Evolutionary conservation across 37 sponge, comb jelly and placozoan species (phyloP).

Genomic region (Halisarca cf. caerulea): DNA sequence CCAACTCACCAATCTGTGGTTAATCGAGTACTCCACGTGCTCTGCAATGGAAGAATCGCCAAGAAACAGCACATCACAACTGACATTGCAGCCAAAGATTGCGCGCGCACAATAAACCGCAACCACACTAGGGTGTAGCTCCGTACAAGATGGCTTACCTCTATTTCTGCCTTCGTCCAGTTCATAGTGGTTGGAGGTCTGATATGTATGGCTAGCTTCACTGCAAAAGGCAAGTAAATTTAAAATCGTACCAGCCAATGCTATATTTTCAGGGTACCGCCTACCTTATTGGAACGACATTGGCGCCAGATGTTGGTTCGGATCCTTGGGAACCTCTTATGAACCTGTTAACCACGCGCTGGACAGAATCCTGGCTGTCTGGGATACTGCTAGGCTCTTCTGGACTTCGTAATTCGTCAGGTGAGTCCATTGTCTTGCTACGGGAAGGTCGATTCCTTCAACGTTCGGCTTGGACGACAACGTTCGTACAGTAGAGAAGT

Average conservation of each 20-base stretch:
- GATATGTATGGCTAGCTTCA: neutral
- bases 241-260: neutral
- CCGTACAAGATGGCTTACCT: neutral
- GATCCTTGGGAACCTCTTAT: neutral
- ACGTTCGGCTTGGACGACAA: no score
- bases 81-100: no score
- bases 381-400: neutral
- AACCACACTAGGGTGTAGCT: no score
- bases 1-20: conserved; percentile 9
- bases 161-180: neutral
- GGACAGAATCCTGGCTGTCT: conserved; percentile 4
- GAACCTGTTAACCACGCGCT: neutral
- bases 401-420: neutral
- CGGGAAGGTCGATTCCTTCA: no score
- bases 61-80: no score
- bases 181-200: neutral
- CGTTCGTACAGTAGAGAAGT: no score
- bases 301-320: neutral
- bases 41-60: neutral
- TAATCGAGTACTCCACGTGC: conserved; percentile 7
- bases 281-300: neutral
- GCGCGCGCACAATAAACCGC: no score
- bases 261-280: neutral
- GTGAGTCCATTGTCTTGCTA: no score
- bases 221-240: neutral